Base-by-base conservation (phyloP, 2,888 invertebrate genomes). In the Platycnemis pennipes region DNA sequence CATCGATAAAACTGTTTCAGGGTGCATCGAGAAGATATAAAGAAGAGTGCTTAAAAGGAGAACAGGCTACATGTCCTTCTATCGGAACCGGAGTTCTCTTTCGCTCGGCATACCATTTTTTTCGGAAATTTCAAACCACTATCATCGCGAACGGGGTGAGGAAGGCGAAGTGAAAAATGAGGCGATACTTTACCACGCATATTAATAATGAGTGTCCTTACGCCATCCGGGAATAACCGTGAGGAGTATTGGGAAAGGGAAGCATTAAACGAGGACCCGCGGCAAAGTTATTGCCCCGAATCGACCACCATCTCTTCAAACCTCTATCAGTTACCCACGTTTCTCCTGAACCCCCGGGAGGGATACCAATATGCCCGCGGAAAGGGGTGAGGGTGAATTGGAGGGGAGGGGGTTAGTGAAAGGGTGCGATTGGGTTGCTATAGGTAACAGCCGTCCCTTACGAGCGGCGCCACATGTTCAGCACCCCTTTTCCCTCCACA, bases 381-480 rank as follows among this genome's bases (percentile, higher is more conserved):
- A 46, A 46, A n/a, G 45, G 42, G 86, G 42, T n/a, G 44, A 22
- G 87, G 26, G 46, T 26, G 26, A 77, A 5, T 19, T 26, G 11
- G 19, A 77, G 77, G n/a, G n/a, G 11, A 77, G n/a, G n/a, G 77
- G 37, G n/a, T n/a, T 42, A 16, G 86, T 11, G 86, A 44, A 86
- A 86, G 42, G 86, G 26, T 11, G 22, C 77, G 77, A 77, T 77
- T 77, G 87, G 87, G 87, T 44, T n/a, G 45, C 44, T 45, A 46
- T 44, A n/a, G 87, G 45, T 44, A 87, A 46, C 87, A 87, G 87
- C 87, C 87, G 87, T 44, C 87, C n/a, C 87, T 46, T 7, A 46
- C n/a, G 44, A 87, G 37, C 87, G 87, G 87, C 87, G 87, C 87
- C 87, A 87, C 87, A 87, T 87, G 87, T 45, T 44, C 87, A 19